Percentiles rank a stretch among this genome's conserved stretches.
These are phyloP conservation scores for Caenorhabditis afra DNA, from an alignment of 2,888 invertebrate genomes.

Conservation along the genomic window DNA sequence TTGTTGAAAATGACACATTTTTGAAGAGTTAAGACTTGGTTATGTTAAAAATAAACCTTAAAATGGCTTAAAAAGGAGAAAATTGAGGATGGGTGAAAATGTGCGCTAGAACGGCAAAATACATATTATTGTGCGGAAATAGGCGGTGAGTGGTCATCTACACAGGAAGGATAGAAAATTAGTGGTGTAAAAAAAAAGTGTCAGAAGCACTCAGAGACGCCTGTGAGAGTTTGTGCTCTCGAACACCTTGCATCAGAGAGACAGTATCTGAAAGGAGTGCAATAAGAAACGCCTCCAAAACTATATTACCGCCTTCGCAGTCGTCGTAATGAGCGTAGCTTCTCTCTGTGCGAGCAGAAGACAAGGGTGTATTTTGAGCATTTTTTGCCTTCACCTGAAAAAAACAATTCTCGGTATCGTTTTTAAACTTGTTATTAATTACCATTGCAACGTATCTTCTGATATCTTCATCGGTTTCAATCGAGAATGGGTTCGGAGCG, in stretches of 20 bases:
- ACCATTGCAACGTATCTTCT: slow-evolving; percentile 90
- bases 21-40: background rate
- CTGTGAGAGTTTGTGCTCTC: slow-evolving; percentile 61
- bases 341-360: slow-evolving; percentile 10
- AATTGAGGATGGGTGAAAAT: slow-evolving; percentile 9
- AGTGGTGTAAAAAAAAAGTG: slow-evolving; percentile 10
- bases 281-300: background rate
- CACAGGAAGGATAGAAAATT: background rate
- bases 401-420: too few relatives aligned
- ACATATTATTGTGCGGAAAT: slow-evolving; percentile 12
- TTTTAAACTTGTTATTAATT: too few relatives aligned
- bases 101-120: slow-evolving; percentile 13
- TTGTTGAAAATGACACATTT: slow-evolving; percentile 5
- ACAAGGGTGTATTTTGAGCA: slow-evolving; percentile 19
- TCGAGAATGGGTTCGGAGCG: slow-evolving; percentile 98
- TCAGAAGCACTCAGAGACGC: slow-evolving; percentile 51
- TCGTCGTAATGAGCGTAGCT: slow-evolving; percentile 56
- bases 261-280: slow-evolving; percentile 63
- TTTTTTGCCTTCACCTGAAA: slow-evolving; percentile 63
- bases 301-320: slow-evolving; percentile 50
- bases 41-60: slow-evolving; percentile 8
- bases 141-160: slow-evolving; percentile 40
- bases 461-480: slow-evolving; percentile 94
- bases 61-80: slow-evolving; percentile 3
- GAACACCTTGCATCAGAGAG: slow-evolving; percentile 73